Conservation (phyloP, 2,888 invertebrate species). For the Allophyes oxyacanthae region DNA sequence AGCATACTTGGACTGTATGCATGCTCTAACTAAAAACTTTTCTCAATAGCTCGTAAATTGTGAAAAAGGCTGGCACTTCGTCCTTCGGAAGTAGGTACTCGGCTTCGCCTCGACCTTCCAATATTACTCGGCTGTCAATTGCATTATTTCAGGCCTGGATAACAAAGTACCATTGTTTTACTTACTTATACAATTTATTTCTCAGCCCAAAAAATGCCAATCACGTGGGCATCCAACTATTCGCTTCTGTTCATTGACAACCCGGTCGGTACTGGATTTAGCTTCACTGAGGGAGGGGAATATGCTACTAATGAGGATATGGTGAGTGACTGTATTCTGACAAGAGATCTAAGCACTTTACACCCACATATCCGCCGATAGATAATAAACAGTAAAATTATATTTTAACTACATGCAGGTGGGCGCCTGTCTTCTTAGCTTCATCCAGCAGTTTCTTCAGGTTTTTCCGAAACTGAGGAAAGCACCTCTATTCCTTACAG, state of each 20-base stretch:
- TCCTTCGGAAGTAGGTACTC: too few species aligned
- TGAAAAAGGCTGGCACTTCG: too few species aligned
- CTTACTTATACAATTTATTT: neutral
- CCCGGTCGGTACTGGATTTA: constrained; percentile 88
- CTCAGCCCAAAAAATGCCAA: constrained; percentile 26
- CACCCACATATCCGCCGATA: too few species aligned
- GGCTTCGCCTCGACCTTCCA: too few species aligned
- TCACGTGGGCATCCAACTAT: constrained; percentile 83
- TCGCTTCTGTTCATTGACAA: constrained; percentile 88
- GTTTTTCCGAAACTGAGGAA: constrained; percentile 82
- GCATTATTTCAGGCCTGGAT: too few species aligned
- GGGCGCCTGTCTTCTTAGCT: constrained; percentile 79
- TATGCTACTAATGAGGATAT: constrained; percentile 25
- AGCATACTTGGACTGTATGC: too few species aligned
- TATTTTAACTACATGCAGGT: constrained; percentile 17
- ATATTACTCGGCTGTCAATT: too few species aligned
- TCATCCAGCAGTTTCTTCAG: constrained; percentile 84
- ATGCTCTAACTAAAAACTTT: too few species aligned
- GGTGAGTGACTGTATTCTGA: constrained; percentile 5
- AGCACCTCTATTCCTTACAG: constrained; percentile 87
- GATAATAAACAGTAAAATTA: too few species aligned
- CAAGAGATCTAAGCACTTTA: too few species aligned
- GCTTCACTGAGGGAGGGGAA: constrained; percentile 75
- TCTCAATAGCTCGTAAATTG: too few species aligned
- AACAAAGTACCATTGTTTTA: too few species aligned